Conservation (phyloP, 2,888 invertebrate genomes). For the Apamea sordens region DNA sequence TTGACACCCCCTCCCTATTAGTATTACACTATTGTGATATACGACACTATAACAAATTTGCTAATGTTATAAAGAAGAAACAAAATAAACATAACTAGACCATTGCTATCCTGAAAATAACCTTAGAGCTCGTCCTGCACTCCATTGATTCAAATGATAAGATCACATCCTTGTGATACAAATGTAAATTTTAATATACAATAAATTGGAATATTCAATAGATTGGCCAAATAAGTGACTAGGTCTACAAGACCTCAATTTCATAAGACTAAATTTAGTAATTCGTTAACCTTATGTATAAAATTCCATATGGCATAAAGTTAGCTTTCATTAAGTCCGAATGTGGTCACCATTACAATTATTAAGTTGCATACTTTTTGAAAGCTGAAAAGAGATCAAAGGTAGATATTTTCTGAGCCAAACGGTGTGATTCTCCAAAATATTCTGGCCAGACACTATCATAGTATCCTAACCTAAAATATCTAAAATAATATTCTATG, state of each 20-base stretch:
- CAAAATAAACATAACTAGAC: conserved; percentile 90
- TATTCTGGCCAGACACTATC: conserved; percentile 91
- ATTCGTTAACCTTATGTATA: conserved; percentile 90
- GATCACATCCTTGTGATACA: conserved; percentile 85
- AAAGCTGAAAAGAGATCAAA: conserved; percentile 91
- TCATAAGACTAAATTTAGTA: conserved; percentile 90
- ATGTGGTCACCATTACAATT: conserved; percentile 86
- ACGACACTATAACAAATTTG: conserved; percentile 90
- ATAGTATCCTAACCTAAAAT: conserved; percentile 90
- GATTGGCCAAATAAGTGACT: conserved; percentile 90
- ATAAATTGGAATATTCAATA: conserved; percentile 90
- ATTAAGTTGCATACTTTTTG: conserved; percentile 90
- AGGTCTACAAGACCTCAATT: conserved; percentile 88
- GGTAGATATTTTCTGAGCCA: conserved; percentile 90
- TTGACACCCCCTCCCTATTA: conserved; percentile 90
- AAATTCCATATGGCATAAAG: conserved; percentile 90
- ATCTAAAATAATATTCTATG: conserved; percentile 89
- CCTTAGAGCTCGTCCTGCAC: conserved; percentile 89
- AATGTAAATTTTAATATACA: conserved; percentile 88
- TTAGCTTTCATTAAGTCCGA: conserved; percentile 90
- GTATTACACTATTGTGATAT: conserved; percentile 90
- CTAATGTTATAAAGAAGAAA: conserved; percentile 88
- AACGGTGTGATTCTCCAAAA: conserved; percentile 90
- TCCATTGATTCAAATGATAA: conserved; percentile 87
- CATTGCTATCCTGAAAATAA: conserved; percentile 90